These are phyloP conservation scores for Poecilobothrus nobilitatus DNA, from an alignment of 2,888 invertebrate genomes.

Conservation along the genomic window DNA sequence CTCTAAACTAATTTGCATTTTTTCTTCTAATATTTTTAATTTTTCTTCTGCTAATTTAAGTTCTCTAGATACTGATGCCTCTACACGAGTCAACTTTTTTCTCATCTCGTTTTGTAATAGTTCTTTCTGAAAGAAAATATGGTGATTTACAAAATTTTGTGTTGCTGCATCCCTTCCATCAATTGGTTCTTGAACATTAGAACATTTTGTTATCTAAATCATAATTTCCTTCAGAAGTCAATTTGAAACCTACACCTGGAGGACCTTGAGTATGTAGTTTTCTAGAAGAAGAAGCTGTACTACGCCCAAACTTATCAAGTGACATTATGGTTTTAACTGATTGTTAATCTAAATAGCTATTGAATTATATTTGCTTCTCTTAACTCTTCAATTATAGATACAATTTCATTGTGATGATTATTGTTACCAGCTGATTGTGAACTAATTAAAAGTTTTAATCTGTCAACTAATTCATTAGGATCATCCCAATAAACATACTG, in stretches of 20 bases:
- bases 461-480: conserved; percentile 31
- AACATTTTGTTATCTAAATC: not conserved
- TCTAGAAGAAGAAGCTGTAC: no score
- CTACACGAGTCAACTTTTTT: no score
- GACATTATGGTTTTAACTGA: conserved; percentile 5
- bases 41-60: no score
- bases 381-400: conserved; percentile 9
- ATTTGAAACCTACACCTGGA: not conserved
- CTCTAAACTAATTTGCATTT: no score
- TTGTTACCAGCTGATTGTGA: conserved; percentile 1
- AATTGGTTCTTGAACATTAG: not conserved
- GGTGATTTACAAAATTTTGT: not conserved
- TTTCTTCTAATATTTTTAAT: no score
- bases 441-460: conserved; percentile 25
- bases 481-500: conserved; percentile 29
- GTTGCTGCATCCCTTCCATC: not conserved
- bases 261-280: not conserved
- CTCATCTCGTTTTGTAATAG: no score
- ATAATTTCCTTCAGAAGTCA: not conserved
- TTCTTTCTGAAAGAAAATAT: no score
- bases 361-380: conserved; percentile 12
- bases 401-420: conserved; percentile 3
- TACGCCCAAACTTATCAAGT: conserved; percentile 13
- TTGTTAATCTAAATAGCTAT: not conserved
- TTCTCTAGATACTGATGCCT: no score